These are phyloP conservation scores for Myotis myotis DNA, from an alignment of 2,797 vertebrate genomes.

Conservation along the genomic window DNA sequence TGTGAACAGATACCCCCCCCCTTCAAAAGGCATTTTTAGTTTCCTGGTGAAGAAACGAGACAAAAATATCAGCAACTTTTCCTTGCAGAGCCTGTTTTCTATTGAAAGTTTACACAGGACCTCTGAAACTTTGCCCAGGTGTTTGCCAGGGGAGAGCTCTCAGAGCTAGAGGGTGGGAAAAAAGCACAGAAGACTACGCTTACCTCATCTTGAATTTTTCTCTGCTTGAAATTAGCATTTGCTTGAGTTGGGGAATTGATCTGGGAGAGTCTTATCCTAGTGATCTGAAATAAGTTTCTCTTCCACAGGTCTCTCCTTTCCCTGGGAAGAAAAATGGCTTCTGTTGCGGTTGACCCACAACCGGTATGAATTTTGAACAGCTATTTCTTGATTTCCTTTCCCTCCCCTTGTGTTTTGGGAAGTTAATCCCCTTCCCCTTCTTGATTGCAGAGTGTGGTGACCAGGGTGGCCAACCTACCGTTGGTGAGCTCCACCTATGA, in stretches of 20 bases:
- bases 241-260: background rate
- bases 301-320: constrained; percentile 31
- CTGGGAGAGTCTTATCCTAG: background rate
- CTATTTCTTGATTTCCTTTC: background rate
- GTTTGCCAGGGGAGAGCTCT: background rate
- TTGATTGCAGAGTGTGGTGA: constrained; percentile 88
- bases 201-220: background rate
- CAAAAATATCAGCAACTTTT: background rate
- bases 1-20: background rate
- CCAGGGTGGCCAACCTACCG: constrained; percentile 89
- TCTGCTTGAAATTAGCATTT: background rate
- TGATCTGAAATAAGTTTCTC: constrained; percentile 39
- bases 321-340: constrained; percentile 78
- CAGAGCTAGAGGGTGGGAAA: background rate
- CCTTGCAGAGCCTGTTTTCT: background rate
- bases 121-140: background rate
- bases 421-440: background rate
- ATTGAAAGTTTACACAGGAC: background rate
- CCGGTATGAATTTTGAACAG: constrained; percentile 76
- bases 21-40: background rate
- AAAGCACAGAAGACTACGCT: background rate
- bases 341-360: constrained; percentile 76
- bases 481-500: constrained; percentile 93
- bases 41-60: background rate
- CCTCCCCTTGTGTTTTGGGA: background rate